A percentile compares a stretch with the other conserved stretches of the same genome.
These are phyloP conservation scores for Nanorana parkeri DNA, from an alignment of 2,113 vertebrate species.

Conservation along the genomic window DNA sequence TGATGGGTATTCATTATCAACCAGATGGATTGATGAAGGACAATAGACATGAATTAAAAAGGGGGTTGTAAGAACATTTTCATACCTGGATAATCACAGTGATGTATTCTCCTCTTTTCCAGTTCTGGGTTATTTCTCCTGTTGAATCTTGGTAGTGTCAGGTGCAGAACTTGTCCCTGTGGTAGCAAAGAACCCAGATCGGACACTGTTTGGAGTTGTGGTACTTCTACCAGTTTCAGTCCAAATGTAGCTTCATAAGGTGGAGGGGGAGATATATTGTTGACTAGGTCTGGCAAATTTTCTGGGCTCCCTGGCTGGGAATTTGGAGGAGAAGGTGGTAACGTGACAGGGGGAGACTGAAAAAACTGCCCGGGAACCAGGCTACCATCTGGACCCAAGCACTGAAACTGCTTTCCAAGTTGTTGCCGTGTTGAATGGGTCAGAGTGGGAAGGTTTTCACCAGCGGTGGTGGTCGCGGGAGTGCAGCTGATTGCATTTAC, in stretches of 20 bases:
- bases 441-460: slow-evolving; percentile 46
- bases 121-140: slow-evolving; percentile 89
- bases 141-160: slow-evolving; percentile 86
- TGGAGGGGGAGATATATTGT: slow-evolving; percentile 73
- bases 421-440: slow-evolving; percentile 41
- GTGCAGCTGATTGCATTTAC: slow-evolving; percentile 76
- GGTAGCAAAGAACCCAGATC: slow-evolving; percentile 67
- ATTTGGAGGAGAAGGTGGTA: slow-evolving; percentile 90
- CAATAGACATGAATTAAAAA: no score
- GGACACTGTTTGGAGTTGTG: slow-evolving; percentile 70
- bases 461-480: slow-evolving; percentile 69
- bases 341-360: slow-evolving; percentile 73
- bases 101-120: slow-evolving; percentile 91
- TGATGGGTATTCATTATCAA: no score
- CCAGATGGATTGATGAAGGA: no score
- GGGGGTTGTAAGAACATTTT: background rate
- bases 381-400: slow-evolving; percentile 61
- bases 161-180: slow-evolving; percentile 77
- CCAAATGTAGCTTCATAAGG: slow-evolving; percentile 76
- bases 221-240: slow-evolving; percentile 73
- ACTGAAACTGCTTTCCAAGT: slow-evolving; percentile 60
- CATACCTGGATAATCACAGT: slow-evolving; percentile 85
- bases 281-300: slow-evolving; percentile 78
- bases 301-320: slow-evolving; percentile 89
- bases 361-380: slow-evolving; percentile 75